Evolutionary conservation across 2,888 invertebrate species (phyloP).

Genomic region (Leucoma salicis): DNA sequence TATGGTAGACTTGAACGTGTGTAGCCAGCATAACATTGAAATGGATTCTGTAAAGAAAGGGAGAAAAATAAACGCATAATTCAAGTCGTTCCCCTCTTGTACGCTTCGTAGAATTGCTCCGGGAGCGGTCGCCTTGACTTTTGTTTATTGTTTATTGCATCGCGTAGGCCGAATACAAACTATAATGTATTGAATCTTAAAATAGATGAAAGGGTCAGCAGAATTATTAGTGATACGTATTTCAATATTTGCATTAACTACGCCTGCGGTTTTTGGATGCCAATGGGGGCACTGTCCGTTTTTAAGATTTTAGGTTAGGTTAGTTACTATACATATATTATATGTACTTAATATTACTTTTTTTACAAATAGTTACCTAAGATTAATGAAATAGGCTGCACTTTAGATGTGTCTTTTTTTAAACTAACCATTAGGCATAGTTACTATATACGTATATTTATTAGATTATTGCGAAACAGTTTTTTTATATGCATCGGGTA

Average conservation of each 20-base stretch:
- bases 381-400: neutral
- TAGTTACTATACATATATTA: neutral
- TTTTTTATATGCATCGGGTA: no score
- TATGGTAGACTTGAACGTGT: no score
- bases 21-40: no score
- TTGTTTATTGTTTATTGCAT: conserved; percentile 54
- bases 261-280: conserved; percentile 6
- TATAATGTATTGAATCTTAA: conserved; percentile 32
- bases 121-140: conserved; percentile 47
- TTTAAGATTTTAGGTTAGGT: neutral
- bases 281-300: neutral
- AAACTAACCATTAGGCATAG: no score
- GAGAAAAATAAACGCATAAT: conserved; percentile 18
- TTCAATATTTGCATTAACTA: conserved; percentile 10
- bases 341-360: neutral
- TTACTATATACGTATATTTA: no score
- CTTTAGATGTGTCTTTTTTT: no score
- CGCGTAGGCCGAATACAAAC: conserved; percentile 41
- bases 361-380: neutral
- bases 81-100: conserved; percentile 28
- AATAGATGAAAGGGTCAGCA: conserved; percentile 48
- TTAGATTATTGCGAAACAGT: no score
- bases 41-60: no score
- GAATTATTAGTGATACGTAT: conserved; percentile 27
- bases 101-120: conserved; percentile 37